phyloP scores from a whole-genome alignment of 53 echinoderm and acorn worm species.

The Echinarachnius parma region DNA sequence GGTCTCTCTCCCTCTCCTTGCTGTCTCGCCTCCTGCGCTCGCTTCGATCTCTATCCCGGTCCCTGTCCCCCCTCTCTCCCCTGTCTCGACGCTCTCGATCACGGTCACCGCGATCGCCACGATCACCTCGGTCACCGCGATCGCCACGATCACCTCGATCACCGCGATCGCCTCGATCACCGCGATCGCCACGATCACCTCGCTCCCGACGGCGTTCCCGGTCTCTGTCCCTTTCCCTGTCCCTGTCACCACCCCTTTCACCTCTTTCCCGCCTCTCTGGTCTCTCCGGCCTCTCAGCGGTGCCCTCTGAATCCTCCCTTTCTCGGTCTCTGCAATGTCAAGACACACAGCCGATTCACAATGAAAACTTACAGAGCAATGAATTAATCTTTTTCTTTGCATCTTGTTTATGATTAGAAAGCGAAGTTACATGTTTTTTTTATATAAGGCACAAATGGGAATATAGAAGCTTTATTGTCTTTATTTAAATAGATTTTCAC shows the following conservation, averaged over 20 bases:
- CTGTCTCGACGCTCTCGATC: conserved; percentile 12
- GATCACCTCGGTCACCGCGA: conserved; percentile 26
- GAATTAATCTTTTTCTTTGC: background rate
- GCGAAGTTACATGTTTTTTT: no score
- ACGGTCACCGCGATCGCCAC: no score
- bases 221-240: conserved; percentile 16
- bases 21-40: background rate
- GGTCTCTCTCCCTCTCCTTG: background rate
- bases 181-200: conserved; percentile 7
- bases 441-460: no score
- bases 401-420: no score
- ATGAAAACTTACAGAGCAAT: background rate
- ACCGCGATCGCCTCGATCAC: conserved; percentile 54
- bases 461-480: no score
- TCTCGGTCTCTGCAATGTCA: conserved; percentile 9
- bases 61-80: conserved; percentile 35
- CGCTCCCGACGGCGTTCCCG: conserved; percentile 14
- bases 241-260: background rate
- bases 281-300: conserved; percentile 37
- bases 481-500: no score
- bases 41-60: conserved; percentile 20
- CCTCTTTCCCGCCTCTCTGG: conserved; percentile 26
- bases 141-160: conserved; percentile 43
- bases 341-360: background rate
- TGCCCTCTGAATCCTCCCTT: background rate